These are phyloP conservation scores for Byasa hedistus DNA, from an alignment of 2,888 invertebrate species.

Conservation along the genomic window DNA sequence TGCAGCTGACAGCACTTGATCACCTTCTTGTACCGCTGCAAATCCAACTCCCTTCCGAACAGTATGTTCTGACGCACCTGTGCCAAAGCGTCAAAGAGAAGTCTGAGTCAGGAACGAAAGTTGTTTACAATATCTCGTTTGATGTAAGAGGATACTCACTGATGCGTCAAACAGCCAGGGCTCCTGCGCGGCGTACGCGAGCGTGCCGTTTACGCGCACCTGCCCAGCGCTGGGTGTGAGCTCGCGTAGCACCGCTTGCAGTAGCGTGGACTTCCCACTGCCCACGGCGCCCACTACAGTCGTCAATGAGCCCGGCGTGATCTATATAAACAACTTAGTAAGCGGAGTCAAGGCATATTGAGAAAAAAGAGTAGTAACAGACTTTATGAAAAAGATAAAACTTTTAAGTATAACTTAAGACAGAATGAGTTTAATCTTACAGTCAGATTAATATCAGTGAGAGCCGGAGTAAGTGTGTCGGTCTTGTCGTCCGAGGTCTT, in stretches of 20 bases:
- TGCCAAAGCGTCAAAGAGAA: conserved; percentile 3
- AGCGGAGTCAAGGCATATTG: too few species aligned
- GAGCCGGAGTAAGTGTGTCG: conserved; percentile 55
- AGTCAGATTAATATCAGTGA: conserved; percentile 68
- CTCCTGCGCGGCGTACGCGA: conserved; percentile 83
- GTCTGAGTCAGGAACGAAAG: too few species aligned
- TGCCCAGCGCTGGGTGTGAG: conserved; percentile 81
- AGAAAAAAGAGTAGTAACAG: too few species aligned
- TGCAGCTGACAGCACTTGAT: conserved; percentile 80
- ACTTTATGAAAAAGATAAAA: too few species aligned
- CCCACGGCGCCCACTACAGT: conserved; percentile 88
- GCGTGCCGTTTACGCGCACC: conserved; percentile 69
- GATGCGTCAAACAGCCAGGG: conserved; percentile 83
- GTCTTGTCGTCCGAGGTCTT: conserved; percentile 53
- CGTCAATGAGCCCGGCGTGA: conserved; percentile 72
- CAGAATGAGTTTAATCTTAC: conserved; percentile 44
- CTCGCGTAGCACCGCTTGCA: conserved; percentile 87
- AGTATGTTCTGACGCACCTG: conserved; percentile 87
- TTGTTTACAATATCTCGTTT: too few species aligned
- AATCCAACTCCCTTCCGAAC: conserved; percentile 83
- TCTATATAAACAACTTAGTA: conserved; percentile 38
- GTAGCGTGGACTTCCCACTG: conserved; percentile 85
- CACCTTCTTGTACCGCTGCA: conserved; percentile 75
- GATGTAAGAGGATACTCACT: conserved; percentile 42
- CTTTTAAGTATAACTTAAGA: too few species aligned